phyloP scores from a whole-genome alignment of 2,888 invertebrate species.

The Ypsolopha sequella region DNA sequence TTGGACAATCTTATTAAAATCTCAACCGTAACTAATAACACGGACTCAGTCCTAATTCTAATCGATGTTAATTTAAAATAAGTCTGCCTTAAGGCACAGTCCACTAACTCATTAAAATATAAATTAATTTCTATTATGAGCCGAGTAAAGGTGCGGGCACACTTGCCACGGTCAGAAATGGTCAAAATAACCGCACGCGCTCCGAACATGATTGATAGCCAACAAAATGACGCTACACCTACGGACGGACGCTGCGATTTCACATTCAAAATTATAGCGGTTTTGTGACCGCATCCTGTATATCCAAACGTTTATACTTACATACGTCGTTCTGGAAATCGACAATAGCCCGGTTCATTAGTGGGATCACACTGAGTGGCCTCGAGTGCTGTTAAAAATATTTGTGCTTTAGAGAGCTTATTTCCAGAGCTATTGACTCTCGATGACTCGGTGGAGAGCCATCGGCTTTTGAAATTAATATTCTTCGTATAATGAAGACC shows the following conservation, averaged over 20 bases:
- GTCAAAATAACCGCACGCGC: too few species aligned
- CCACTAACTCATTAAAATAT: slow-evolving; percentile 7
- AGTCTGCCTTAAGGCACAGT: slow-evolving; percentile 3
- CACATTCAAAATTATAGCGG: too few species aligned
- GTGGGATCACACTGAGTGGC: not conserved
- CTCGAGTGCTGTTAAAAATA: slow-evolving; percentile 2
- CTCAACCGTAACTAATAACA: too few species aligned
- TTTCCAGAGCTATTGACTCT: not conserved
- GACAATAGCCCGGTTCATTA: slow-evolving; percentile 1
- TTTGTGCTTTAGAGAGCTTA: not conserved
- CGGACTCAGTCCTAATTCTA: too few species aligned
- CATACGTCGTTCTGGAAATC: not conserved
- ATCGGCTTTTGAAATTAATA: slow-evolving; percentile 2
- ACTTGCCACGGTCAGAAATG: not conserved
- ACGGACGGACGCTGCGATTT: too few species aligned
- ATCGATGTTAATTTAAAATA: slow-evolving; percentile 2
- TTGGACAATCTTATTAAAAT: too few species aligned
- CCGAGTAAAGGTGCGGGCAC: not conserved
- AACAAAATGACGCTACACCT: too few species aligned
- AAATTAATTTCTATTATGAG: slow-evolving; percentile 3
- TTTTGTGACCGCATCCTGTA: too few species aligned
- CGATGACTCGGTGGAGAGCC: not conserved
- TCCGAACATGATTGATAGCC: too few species aligned
- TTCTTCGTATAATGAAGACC: not conserved
- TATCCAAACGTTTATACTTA: too few species aligned